These are phyloP conservation scores for Nannoperca australis DNA, from an alignment of 2,797 vertebrate genomes.

Conservation along the genomic window DNA sequence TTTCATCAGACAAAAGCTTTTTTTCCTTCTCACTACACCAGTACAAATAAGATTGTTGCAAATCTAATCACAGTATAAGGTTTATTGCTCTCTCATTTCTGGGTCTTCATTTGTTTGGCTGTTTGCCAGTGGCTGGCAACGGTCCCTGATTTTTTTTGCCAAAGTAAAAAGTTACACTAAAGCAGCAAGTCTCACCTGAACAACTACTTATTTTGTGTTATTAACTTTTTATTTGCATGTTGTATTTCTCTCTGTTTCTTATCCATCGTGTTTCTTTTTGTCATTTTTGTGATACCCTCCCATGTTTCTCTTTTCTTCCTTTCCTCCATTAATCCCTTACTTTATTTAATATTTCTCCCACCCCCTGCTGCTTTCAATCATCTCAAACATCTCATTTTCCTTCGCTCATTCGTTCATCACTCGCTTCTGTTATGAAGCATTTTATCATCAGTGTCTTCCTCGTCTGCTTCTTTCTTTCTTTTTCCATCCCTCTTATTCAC, in stretches of 20 bases:
- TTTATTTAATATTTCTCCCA: constrained; percentile 11
- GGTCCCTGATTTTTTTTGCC: constrained; percentile 33
- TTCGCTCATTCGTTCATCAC: background rate
- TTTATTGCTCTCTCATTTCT: constrained; percentile 73
- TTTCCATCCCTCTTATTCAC: constrained; percentile 32
- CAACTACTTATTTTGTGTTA: constrained; percentile 36
- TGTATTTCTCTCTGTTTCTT: constrained; percentile 3
- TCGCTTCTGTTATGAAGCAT: constrained; percentile 26
- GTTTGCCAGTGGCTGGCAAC: constrained; percentile 46
- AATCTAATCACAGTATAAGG: constrained; percentile 73
- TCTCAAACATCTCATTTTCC: constrained; percentile 21
- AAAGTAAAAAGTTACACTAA: constrained; percentile 53
- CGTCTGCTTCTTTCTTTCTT: constrained; percentile 9
- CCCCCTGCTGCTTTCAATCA: constrained; percentile 10
- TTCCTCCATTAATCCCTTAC: background rate
- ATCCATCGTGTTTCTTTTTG: background rate
- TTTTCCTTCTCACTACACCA: constrained; percentile 56
- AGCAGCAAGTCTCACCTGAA: constrained; percentile 18
- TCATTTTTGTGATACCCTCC: background rate
- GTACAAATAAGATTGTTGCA: constrained; percentile 75
- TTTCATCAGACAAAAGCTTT: constrained; percentile 76
- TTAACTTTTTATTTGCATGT: constrained; percentile 24
- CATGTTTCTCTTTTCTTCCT: background rate
- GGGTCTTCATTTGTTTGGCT: constrained; percentile 63
- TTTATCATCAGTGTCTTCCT: constrained; percentile 38